phyloP scores from a whole-genome alignment of 2,113 vertebrate genomes.

The Phylloscopus trochiloides region DNA sequence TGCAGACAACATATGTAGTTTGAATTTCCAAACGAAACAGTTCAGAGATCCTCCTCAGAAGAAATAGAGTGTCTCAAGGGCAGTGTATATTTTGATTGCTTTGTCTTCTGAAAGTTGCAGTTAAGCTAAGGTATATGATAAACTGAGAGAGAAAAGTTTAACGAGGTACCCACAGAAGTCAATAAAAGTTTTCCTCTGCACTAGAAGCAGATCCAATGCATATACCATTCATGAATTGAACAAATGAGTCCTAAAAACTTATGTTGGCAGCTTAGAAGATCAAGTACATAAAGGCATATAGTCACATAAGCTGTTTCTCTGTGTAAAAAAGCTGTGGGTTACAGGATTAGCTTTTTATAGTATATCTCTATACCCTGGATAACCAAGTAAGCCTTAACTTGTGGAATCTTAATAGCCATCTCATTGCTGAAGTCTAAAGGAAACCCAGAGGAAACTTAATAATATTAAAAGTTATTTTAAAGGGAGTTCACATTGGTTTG shows the following conservation, averaged over 20 bases:
- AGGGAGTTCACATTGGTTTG: constrained; percentile 72
- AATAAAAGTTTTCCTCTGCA: background rate
- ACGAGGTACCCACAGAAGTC: background rate
- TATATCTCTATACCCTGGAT: constrained; percentile 35
- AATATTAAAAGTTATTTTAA: constrained; percentile 80
- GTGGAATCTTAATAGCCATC: constrained; percentile 70
- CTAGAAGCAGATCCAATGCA: background rate
- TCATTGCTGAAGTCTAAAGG: constrained; percentile 70
- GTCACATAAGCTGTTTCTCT: constrained; percentile 24
- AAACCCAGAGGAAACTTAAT: constrained; percentile 76
- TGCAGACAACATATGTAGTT: background rate
- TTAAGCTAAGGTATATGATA: background rate
- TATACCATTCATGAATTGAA: background rate
- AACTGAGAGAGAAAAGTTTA: background rate
- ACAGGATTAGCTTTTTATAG: constrained; percentile 50
- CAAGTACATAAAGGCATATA: constrained; percentile 35
- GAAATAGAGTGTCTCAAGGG: background rate
- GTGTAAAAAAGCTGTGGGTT: constrained; percentile 46
- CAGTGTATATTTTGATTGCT: constrained; percentile 25
- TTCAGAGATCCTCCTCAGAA: background rate
- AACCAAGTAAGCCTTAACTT: constrained; percentile 59
- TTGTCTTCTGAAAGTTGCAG: background rate
- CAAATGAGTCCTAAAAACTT: background rate
- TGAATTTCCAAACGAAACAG: background rate
- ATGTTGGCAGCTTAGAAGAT: background rate